These are phyloP conservation scores for Porites lobata DNA, from an alignment of 92 coral and sea anemone species.

Conservation along the genomic window DNA sequence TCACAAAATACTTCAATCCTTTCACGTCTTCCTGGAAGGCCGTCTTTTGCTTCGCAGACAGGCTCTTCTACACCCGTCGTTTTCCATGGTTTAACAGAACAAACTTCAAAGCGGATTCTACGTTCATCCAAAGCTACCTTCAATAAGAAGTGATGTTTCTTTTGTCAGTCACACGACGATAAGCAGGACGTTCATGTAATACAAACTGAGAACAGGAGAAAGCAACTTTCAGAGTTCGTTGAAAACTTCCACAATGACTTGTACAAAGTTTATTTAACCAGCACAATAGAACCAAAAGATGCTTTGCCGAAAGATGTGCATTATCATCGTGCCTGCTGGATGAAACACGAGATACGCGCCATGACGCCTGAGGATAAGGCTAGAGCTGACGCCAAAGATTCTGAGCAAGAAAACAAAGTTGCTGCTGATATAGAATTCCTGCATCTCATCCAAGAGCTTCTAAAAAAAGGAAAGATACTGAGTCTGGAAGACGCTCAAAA, in stretches of 20 bases:
- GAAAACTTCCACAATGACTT: constrained; percentile 61
- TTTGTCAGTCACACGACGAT: constrained; percentile 50
- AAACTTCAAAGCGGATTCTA: constrained; percentile 30
- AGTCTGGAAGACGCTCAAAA: too few species aligned
- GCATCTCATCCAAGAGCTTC: too few species aligned
- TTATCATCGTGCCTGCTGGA: constrained; percentile 59
- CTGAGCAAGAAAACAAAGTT: constrained; percentile 32
- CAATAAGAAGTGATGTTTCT: constrained; percentile 46
- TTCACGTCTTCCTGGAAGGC: constrained; percentile 37
- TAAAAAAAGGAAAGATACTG: too few species aligned
- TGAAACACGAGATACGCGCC: constrained; percentile 43
- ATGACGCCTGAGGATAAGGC: neutral
- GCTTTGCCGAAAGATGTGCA: constrained; percentile 58
- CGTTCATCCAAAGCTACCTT: constrained; percentile 48
- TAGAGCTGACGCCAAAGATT: neutral
- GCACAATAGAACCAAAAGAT: constrained; percentile 65
- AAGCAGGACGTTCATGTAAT: constrained; percentile 49
- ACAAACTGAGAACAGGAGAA: constrained; percentile 61
- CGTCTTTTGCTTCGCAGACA: constrained; percentile 42
- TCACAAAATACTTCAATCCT: constrained; percentile 25
- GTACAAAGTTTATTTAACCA: constrained; percentile 55
- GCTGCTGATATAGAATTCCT: constrained; percentile 52
- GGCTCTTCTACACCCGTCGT: neutral
- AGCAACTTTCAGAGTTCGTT: constrained; percentile 55
- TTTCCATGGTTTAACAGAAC: neutral